Evolutionary conservation across 2,797 vertebrate genomes (phyloP), one percentile per base, ranked within the genome.

Genomic region (Microctenopoma lineatum): DNA sequence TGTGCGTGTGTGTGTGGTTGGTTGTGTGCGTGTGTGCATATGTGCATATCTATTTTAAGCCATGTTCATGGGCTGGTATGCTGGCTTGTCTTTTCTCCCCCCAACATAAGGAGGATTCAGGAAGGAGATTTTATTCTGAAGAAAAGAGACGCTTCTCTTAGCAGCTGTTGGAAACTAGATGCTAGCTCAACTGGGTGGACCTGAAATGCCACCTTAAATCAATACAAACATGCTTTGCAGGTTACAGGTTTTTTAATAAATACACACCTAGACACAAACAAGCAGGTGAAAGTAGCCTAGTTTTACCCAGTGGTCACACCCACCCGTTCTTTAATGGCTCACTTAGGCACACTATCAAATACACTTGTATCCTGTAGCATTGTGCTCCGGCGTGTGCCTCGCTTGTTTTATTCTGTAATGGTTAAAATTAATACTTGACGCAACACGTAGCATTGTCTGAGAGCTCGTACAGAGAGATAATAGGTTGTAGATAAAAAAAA

Each of bases 111-210:
- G 25, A 60, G 58, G 46, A 61, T 65, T 64, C n/a, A 48, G 62
- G 34, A 69, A 66, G 32, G 68, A 54, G 75, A 67, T 27, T 15
- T 32, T 53, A 32, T 18, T 52, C 15, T 0, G 21, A 59, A 50
- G 67, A 77, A 70, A 73, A 67, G n/a, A 50, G 69, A 75, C 74
- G 83, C 65, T 14, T 79, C 81, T 86, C 62, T 9, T 53, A 34
- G 52, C 73, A 76, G 80, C 74, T 12, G 63, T 66, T 57, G 29
- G 52, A 50, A 67, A 25, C 58, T 15, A 39, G 27, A 66, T 59
- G 55, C 26, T 13, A 21, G 45, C 9, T 55, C 3, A 16, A 74
- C 57, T 72, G 50, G 68, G 65, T 55, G 15, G 54, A 82, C 70
- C 61, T 48, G 61, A 75, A 81, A 53, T 44, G 34, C 25, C 46